phyloP scores from a whole-genome alignment of 2,888 invertebrate genomes.

The Lobophora halterata region DNA sequence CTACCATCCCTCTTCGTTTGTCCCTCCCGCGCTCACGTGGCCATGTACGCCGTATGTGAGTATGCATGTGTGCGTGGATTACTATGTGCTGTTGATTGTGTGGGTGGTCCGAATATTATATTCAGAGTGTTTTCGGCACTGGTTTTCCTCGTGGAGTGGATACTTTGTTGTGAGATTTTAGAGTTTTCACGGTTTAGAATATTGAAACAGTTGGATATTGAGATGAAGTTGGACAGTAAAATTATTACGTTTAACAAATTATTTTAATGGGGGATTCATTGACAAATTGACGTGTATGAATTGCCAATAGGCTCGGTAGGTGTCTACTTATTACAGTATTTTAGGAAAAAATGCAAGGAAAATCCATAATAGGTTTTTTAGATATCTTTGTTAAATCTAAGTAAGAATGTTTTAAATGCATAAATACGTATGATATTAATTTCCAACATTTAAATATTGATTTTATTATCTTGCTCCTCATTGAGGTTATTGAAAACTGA shows the following conservation, averaged over 20 bases:
- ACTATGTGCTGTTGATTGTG: conserved; percentile 57
- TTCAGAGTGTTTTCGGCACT: conserved; percentile 65
- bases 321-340: too few species aligned
- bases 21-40: conserved; percentile 65
- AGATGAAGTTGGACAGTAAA: conserved; percentile 7
- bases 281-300: too few species aligned
- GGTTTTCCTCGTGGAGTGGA: conserved; percentile 45
- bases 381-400: too few species aligned
- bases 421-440: too few species aligned
- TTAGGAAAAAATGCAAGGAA: too few species aligned
- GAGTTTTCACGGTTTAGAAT: conserved; percentile 7
- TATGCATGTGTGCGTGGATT: conserved; percentile 45
- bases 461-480: too few species aligned
- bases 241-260: too few species aligned
- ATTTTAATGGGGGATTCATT: neutral
- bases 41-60: conserved; percentile 63
- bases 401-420: too few species aligned
- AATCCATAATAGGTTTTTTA: too few species aligned
- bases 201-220: conserved; percentile 4
- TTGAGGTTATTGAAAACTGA: too few species aligned
- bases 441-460: too few species aligned
- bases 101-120: conserved; percentile 74
- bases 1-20: conserved; percentile 45
- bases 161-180: conserved; percentile 29
- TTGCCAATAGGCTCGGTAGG: too few species aligned